These are phyloP conservation scores for Malurus cyaneus DNA, from an alignment of 2,113 vertebrate species.

Conservation along the genomic window DNA sequence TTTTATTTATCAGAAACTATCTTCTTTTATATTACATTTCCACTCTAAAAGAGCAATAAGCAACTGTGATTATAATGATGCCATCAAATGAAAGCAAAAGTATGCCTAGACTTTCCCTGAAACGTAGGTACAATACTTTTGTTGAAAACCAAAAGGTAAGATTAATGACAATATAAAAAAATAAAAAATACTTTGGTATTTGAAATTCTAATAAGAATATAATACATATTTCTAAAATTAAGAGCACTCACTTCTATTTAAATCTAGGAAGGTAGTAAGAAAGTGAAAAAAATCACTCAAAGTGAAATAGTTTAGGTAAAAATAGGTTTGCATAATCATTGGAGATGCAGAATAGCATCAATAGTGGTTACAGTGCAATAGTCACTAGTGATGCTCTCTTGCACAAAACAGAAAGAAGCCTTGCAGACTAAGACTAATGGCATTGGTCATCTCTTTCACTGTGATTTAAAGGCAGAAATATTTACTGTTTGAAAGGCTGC, in stretches of 20 bases:
- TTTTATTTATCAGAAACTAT: not conserved
- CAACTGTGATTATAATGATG: not conserved
- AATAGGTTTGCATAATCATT: not conserved
- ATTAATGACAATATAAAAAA: not conserved
- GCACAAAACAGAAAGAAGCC: not conserved
- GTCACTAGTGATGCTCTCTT: not conserved
- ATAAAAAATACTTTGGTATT: not conserved
- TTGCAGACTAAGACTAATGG: not conserved
- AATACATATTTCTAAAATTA: not conserved
- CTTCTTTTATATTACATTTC: not conserved
- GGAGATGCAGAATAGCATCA: not conserved
- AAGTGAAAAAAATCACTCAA: not conserved
- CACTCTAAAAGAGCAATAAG: not conserved
- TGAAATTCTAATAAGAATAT: not conserved
- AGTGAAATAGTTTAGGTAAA: not conserved
- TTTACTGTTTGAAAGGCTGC: not conserved
- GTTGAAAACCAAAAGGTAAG: not conserved
- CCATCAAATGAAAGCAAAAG: not conserved
- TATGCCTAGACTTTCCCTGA: not conserved
- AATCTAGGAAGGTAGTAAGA: not conserved
- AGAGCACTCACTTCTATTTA: not conserved
- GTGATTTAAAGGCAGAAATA: not conserved
- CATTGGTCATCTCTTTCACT: not conserved
- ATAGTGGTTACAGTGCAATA: not conserved
- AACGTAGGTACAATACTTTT: not conserved